phyloP scores from a whole-genome alignment of 2,113 vertebrate species.

The Trichomycterus rosablanca region DNA sequence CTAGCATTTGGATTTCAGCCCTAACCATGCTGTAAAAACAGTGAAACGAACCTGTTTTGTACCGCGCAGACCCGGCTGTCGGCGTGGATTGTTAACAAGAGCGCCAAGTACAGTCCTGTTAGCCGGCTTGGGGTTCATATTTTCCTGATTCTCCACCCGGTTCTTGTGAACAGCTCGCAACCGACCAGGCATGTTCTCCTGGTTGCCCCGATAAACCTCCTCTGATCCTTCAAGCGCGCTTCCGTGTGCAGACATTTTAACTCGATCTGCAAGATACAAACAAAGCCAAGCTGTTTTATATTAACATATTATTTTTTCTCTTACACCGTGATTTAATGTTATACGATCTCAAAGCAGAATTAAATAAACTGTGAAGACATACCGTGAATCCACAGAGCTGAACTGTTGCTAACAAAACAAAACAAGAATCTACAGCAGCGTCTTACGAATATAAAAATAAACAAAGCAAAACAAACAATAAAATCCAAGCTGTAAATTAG shows the following conservation, averaged over 20 bases:
- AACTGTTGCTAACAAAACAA: conserved; percentile 12
- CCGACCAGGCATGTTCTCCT: conserved; percentile 59
- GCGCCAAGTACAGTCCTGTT: conserved; percentile 73
- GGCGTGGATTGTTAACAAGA: conserved; percentile 66
- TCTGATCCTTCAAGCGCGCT: conserved; percentile 47
- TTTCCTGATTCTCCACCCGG: conserved; percentile 80
- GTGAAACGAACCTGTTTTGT: not conserved
- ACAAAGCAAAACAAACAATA: not conserved
- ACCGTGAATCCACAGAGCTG: not conserved
- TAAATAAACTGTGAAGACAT: no score
- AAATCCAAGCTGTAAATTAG: not conserved
- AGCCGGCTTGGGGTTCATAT: conserved; percentile 64
- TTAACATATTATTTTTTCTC: no score
- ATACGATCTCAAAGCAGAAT: not conserved
- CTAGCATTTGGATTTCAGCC: conserved; percentile 2
- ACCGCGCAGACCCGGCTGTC: conserved; percentile 51
- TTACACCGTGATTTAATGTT: no score
- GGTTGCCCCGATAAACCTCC: conserved; percentile 48
- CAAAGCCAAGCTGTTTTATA: no score
- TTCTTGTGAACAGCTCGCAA: conserved; percentile 48
- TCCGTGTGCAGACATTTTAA: conserved; percentile 57
- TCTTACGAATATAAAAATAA: not conserved
- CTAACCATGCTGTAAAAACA: not conserved
- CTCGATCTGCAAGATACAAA: not conserved
- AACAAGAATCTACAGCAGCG: conserved; percentile 20